Percentiles rank a stretch among this genome's conserved stretches.
phyloP scores from a whole-genome alignment of 2,888 invertebrate species.

The Apocheima hispidaria region DNA sequence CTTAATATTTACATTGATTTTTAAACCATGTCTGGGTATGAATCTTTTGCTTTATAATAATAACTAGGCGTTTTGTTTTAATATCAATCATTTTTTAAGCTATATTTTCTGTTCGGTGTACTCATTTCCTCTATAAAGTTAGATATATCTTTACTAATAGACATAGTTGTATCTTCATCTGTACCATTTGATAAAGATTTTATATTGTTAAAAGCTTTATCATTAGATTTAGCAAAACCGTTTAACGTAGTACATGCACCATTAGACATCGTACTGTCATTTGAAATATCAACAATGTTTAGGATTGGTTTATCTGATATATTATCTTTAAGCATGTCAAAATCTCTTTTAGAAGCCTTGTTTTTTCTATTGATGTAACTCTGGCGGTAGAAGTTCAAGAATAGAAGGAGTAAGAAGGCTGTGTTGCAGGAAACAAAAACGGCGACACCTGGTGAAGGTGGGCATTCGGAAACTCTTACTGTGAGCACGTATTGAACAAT shows the following conservation, averaged over 20 bases:
- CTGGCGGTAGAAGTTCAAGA: constrained; percentile 87
- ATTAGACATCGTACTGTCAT: neutral
- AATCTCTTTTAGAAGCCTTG: constrained; percentile 19
- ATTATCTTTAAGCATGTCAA: neutral
- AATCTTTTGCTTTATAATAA: neutral
- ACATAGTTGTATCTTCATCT: neutral
- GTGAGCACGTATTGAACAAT: constrained; percentile 83
- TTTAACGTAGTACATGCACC: neutral
- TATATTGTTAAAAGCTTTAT: neutral
- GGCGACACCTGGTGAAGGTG: constrained; percentile 84
- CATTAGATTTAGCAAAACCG: neutral
- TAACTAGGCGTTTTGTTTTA: neutral
- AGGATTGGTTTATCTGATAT: neutral
- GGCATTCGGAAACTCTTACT: constrained; percentile 85
- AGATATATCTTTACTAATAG: neutral
- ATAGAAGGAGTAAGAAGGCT: constrained; percentile 86
- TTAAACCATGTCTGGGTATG: neutral
- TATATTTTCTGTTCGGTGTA: constrained; percentile 12
- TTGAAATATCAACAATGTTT: neutral
- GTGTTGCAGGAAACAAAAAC: constrained; percentile 86
- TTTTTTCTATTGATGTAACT: constrained; percentile 61
- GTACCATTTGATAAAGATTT: neutral
- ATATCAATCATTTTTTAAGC: constrained; percentile 15
- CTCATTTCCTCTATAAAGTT: constrained; percentile 14
- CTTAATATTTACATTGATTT: neutral